Conservation (phyloP, 2,797 vertebrate genomes). For the Poecilia gillii region DNA sequence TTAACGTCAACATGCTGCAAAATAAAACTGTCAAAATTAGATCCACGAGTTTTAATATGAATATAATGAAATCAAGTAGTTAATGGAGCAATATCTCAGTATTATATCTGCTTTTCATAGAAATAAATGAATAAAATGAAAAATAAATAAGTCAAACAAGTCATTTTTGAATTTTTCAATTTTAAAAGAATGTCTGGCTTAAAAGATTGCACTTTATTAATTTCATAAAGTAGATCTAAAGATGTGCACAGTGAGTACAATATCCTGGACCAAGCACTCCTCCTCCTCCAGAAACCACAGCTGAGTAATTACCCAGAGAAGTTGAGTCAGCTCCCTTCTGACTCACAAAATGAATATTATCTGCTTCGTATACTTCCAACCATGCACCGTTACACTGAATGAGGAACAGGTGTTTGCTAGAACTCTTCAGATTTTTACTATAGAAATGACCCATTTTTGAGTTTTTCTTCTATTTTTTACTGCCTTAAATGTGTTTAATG, state of each 20-base stretch:
- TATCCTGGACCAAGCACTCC: not conserved
- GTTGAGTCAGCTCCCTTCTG: not conserved
- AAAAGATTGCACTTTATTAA: not conserved
- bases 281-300: not conserved
- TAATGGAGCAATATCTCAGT: not conserved
- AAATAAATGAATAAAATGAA: not conserved
- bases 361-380: not conserved
- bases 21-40: constrained; percentile 2
- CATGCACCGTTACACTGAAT: not conserved
- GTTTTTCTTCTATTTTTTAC: not conserved
- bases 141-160: not conserved
- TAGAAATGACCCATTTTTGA: not conserved
- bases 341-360: constrained; percentile 3
- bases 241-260: not conserved
- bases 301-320: not conserved
- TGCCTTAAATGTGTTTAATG: not conserved
- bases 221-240: not conserved
- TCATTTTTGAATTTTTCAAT: not conserved
- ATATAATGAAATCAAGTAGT: not conserved
- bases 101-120: not conserved
- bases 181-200: not conserved
- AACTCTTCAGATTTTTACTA: not conserved
- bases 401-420: not conserved
- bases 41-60: not conserved
- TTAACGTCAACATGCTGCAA: not conserved